Conservation (phyloP, 1,140 invertebrate genomes). For the Temnothorax longispinosus region DNA sequence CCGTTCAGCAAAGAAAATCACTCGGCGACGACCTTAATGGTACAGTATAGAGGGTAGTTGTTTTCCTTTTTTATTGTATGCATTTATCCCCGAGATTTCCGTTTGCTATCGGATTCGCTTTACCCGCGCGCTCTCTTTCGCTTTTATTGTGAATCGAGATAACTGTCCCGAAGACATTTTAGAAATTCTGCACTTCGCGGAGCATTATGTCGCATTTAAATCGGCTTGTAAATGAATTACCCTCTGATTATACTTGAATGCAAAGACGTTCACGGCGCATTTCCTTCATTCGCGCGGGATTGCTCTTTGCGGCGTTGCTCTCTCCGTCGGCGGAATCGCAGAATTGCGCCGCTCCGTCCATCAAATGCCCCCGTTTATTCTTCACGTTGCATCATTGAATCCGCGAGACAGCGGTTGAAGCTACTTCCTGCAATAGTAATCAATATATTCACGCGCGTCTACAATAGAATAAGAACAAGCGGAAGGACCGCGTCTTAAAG, state of each 20-base stretch:
- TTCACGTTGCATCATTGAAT: neutral
- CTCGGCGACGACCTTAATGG: conserved; percentile 25
- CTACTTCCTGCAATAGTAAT: neutral
- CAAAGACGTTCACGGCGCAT: neutral
- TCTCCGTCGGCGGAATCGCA: neutral
- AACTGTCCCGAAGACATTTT: conserved; percentile 22
- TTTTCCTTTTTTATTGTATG: conserved; percentile 18
- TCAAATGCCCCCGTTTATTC: conserved; percentile 15
- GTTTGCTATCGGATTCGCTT: conserved; percentile 23
- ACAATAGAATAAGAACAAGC: neutral
- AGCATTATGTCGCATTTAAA: conserved; percentile 43
- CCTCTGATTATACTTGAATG: neutral
- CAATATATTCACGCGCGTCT: neutral
- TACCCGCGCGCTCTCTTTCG: neutral
- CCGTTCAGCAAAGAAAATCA: conserved; percentile 44
- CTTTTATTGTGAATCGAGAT: conserved; percentile 27
- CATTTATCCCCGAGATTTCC: conserved; percentile 40
- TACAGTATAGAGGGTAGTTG: neutral
- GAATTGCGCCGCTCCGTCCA: neutral
- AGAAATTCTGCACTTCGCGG: conserved; percentile 17
- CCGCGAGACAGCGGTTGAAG: neutral
- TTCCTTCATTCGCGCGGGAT: neutral
- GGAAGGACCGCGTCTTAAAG: neutral
- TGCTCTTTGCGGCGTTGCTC: neutral
- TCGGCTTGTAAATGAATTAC: conserved; percentile 40